Percentiles rank a stretch among this genome's conserved stretches.
phyloP scores from a whole-genome alignment of 2,888 invertebrate genomes.

The Zygothrica quintamaculata region DNA sequence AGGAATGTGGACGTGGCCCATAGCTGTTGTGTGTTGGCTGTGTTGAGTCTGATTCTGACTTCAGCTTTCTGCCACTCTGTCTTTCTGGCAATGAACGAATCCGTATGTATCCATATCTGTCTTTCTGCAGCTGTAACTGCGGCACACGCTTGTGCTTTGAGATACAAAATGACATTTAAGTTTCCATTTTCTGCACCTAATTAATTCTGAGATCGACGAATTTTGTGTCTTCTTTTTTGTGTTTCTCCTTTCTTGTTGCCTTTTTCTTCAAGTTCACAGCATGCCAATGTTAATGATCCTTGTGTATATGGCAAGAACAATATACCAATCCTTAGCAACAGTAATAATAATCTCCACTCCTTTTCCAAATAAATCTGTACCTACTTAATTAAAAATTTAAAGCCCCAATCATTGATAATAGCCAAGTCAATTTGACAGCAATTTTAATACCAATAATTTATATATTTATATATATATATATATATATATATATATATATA shows the following conservation, averaged over 20 bases:
- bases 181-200: constrained; percentile 54
- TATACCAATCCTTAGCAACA: no score
- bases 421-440: constrained; percentile 55
- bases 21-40: constrained; percentile 32
- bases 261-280: constrained; percentile 51
- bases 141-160: constrained; percentile 46
- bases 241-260: constrained; percentile 1
- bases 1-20: constrained; percentile 64
- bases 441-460: constrained; percentile 38
- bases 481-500: constrained; percentile 10
- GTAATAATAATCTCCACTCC: not conserved
- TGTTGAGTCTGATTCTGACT: constrained; percentile 32
- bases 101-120: not conserved
- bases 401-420: constrained; percentile 42
- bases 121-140: no score
- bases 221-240: constrained; percentile 2
- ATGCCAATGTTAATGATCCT: constrained; percentile 49
- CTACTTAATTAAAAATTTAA: constrained; percentile 25
- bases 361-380: not conserved
- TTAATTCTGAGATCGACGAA: constrained; percentile 57
- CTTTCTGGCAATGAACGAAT: constrained; percentile 1
- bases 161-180: constrained; percentile 50
- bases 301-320: not conserved
- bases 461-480: constrained; percentile 10
- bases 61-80: no score